Evolutionary conservation across 1,140 invertebrate species (phyloP).

Genomic region (Lordiphosa stackelbergi): DNA sequence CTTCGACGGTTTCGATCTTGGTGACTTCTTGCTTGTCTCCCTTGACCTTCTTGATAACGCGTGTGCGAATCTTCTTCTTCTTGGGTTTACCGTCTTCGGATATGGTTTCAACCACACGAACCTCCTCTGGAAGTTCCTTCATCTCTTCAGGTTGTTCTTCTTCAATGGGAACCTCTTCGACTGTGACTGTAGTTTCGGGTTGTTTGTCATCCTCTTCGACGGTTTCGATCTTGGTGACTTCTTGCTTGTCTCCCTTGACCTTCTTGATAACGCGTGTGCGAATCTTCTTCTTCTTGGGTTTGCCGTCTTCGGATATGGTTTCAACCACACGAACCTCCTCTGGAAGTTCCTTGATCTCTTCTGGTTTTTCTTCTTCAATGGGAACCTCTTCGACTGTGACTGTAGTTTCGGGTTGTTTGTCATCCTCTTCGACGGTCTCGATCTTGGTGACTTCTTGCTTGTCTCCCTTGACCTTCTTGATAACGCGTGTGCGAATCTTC

Average conservation of each 20-base stretch:
- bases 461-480: constrained; percentile 4
- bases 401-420: neutral
- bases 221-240: constrained; percentile 10
- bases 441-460: constrained; percentile 6
- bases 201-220: constrained; percentile 6
- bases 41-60: constrained; percentile 2
- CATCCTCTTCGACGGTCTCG: constrained; percentile 1
- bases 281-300: constrained; percentile 3
- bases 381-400: constrained; percentile 1
- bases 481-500: neutral
- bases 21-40: constrained; percentile 2
- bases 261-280: constrained; percentile 5
- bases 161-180: neutral
- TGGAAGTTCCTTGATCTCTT: constrained; percentile 4
- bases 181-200: constrained; percentile 1
- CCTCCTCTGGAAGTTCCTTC: neutral
- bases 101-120: neutral
- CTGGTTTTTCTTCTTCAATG: neutral
- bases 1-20: constrained; percentile 3
- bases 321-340: neutral
- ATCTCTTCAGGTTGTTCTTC: neutral
- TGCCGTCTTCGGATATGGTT: constrained; percentile 1
- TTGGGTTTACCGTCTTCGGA: neutral
- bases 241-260: constrained; percentile 7
- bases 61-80: constrained; percentile 1